Evolutionary conservation across 1,140 invertebrate genomes (phyloP), one percentile per base, ranked within the genome.

Genomic region (Apis laboriosa): DNA sequence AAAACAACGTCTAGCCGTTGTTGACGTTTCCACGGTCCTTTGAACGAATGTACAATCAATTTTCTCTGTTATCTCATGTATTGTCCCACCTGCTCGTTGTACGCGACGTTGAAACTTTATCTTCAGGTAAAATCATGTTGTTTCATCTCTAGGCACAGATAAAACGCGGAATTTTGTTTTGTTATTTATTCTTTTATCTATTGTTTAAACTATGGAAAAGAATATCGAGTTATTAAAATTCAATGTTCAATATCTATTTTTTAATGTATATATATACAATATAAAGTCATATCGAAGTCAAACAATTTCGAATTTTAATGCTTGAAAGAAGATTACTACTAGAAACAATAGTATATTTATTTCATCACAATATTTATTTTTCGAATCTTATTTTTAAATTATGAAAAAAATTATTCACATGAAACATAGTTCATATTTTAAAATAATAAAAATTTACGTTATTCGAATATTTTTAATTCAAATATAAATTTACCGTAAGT

Each of bases 21-120:
- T 68, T 51, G 64, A 63, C 19, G n/a, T 21, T 58, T 75, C 3
- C 17, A 68, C 63, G 21, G 11, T 21, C 49, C 19, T 61, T 53
- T 28, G 24, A 60, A 80, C 63, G 83, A 80, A 60, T 43, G 19
- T 70, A 49, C 81, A 58, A 66, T 63, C 71, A 80, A 80, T 80
- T 80, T 75, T 66, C 60, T 55, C 71, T 17, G 15, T 56, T 63
- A 73, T 66, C 70, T 49, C 21, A 21, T n/a, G 51, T 75, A 64
- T 74, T 43, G 71, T 66, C 21, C 12, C 17, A 49, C 21, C 7
- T 17, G 13, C 12, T 21, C 24, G 28, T 17, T 24, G 21, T 24
- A 8, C 8, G 3, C 53, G 34, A 68, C 24, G 24, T 13, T 49
- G 43, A 61, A 66, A 56, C 17, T 63, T 55, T 64, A 66, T 80